Conservation (phyloP, 1,140 invertebrate species). For the Littorina saxatilis region DNA sequence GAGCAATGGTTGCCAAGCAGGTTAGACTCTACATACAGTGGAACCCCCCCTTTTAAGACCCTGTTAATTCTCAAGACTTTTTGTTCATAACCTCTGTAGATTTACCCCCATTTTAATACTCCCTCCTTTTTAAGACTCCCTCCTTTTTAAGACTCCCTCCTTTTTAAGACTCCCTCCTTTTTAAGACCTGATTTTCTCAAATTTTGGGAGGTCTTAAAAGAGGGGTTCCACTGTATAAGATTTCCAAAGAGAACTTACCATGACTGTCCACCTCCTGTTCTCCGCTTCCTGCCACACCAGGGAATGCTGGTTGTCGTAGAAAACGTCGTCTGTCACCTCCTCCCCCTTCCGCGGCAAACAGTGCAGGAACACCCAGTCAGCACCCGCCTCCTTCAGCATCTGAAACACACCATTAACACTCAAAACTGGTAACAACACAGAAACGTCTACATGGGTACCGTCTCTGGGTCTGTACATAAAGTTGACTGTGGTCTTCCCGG, state of each 20-base stretch:
- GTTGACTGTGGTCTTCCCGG: no score
- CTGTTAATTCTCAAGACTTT: background rate
- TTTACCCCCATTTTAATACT: no score
- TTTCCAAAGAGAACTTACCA: conserved; percentile 49
- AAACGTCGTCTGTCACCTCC: conserved; percentile 66
- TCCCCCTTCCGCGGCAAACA: conserved; percentile 62
- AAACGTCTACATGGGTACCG: no score
- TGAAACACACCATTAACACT: conserved; percentile 32
- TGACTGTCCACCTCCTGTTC: conserved; percentile 69
- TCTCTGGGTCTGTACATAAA: no score
- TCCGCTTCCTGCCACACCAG: conserved; percentile 68
- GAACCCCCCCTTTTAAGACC: no score
- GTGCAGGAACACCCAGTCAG: conserved; percentile 63
- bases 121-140: no score
- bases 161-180: no score
- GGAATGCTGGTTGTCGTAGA: conserved; percentile 55
- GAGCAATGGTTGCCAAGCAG: no score
- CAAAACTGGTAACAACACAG: background rate
- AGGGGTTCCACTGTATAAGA: background rate
- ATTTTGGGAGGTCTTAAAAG: background rate
- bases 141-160: background rate
- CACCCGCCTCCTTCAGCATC: conserved; percentile 58
- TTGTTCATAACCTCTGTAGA: background rate
- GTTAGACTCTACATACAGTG: no score
- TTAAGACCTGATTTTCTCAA: background rate